Conservation (phyloP, 2,113 vertebrate genomes). For the Genyomyrus donnyi region DNA sequence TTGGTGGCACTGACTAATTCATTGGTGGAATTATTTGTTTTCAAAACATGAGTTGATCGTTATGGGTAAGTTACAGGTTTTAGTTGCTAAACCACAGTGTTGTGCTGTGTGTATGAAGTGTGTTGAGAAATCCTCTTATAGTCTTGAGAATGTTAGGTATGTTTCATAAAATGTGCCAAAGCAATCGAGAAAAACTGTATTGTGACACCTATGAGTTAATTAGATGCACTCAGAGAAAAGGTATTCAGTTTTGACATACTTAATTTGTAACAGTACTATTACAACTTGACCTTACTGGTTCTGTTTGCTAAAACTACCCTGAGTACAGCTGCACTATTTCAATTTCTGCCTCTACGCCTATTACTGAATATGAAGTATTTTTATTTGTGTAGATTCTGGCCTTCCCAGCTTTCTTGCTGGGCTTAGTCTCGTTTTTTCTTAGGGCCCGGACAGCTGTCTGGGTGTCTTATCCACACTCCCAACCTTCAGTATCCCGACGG, state of each 20-base stretch:
- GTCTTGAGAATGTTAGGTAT: no score
- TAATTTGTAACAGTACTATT: not conserved
- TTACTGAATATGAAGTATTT: not conserved
- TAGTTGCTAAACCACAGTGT: no score
- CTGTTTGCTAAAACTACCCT: not conserved
- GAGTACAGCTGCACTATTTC: not conserved
- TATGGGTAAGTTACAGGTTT: no score
- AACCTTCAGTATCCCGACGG: not conserved
- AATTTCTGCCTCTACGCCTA: not conserved
- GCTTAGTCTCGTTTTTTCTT: not conserved
- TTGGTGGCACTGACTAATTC: no score
- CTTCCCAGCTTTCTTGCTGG: not conserved
- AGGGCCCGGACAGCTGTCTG: not conserved
- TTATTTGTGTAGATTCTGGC: not conserved
- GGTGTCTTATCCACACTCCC: not conserved
- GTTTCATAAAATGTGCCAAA: no score
- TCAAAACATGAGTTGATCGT: no score
- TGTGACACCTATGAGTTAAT: not conserved
- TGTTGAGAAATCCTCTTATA: no score
- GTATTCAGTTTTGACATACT: not conserved
- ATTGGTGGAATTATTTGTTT: no score
- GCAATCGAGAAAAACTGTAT: not conserved
- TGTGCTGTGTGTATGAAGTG: no score
- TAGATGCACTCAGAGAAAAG: not conserved
- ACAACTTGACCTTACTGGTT: not conserved